A percentile compares a stretch with the other conserved stretches of the same genome.
phyloP scores from a whole-genome alignment of 2,888 invertebrate genomes.

The Liopterus haemorrhoidalis region DNA sequence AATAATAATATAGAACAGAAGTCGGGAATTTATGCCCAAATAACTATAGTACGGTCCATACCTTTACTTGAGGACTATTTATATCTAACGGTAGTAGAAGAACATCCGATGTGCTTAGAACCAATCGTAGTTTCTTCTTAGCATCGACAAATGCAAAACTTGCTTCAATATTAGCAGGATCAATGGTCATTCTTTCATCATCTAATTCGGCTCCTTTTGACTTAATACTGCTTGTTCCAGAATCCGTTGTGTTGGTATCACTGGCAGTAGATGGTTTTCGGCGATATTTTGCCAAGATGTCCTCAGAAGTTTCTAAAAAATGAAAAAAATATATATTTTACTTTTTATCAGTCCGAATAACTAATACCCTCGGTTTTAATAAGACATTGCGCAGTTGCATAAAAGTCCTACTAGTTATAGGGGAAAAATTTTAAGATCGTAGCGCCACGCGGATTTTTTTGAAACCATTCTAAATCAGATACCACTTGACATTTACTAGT shows the following conservation, averaged over 20 bases:
- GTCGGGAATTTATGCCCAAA: neutral
- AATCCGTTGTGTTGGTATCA: constrained; percentile 45
- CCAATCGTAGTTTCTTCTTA: constrained; percentile 84
- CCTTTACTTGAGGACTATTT: too few relatives aligned
- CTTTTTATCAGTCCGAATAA: neutral
- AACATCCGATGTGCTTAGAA: constrained; percentile 81
- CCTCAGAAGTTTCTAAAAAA: constrained; percentile 72
- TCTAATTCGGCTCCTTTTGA: constrained; percentile 36
- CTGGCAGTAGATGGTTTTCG: constrained; percentile 57
- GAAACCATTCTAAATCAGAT: too few relatives aligned
- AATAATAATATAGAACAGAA: constrained; percentile 8
- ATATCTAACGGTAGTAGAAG: constrained; percentile 50
- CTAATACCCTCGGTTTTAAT: neutral
- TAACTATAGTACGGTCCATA: constrained; percentile 8
- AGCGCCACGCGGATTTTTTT: too few relatives aligned
- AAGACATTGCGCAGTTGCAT: constrained; percentile 12
- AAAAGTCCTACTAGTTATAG: too few relatives aligned
- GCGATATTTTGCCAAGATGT: constrained; percentile 91
- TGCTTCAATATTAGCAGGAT: constrained; percentile 52
- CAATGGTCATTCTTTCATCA: constrained; percentile 48
- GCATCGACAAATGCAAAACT: constrained; percentile 61
- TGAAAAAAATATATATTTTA: too few relatives aligned
- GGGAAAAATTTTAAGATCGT: too few relatives aligned
- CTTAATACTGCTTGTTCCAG: constrained; percentile 40
- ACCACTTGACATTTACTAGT: too few relatives aligned